A percentile compares a stretch with the other conserved stretches of the same genome.
phyloP scores from a whole-genome alignment of 2,113 vertebrate species.

The Trinectes maculatus region DNA sequence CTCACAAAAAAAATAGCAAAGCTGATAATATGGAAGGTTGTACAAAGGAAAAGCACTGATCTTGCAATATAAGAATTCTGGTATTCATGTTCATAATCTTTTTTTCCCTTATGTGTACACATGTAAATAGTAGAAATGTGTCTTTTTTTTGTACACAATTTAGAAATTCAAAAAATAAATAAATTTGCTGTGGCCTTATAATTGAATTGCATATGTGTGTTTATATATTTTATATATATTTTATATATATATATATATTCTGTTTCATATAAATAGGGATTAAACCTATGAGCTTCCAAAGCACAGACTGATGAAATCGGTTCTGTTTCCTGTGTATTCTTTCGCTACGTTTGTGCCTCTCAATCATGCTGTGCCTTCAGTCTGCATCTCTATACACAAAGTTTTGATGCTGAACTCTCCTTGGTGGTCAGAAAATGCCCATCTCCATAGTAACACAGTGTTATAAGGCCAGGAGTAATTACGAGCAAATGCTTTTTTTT shows the following conservation, averaged over 20 bases:
- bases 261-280: slow-evolving; percentile 78
- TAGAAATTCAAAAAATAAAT: slow-evolving; percentile 87
- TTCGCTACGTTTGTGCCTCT: slow-evolving; percentile 62
- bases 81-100: slow-evolving; percentile 67
- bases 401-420: slow-evolving; percentile 69
- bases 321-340: slow-evolving; percentile 50
- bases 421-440: slow-evolving; percentile 75
- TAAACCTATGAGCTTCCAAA: slow-evolving; percentile 56
- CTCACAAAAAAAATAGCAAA: slow-evolving; percentile 69
- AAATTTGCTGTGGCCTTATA: slow-evolving; percentile 80
- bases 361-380: slow-evolving; percentile 53
- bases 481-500: slow-evolving; percentile 42
- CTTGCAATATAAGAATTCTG: slow-evolving; percentile 67
- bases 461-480: slow-evolving; percentile 68
- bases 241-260: slow-evolving; percentile 67
- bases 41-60: slow-evolving; percentile 62
- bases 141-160: slow-evolving; percentile 80
- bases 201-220: slow-evolving; percentile 75
- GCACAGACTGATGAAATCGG: slow-evolving; percentile 68
- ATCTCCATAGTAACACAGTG: slow-evolving; percentile 77
- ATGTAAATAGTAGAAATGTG: slow-evolving; percentile 76
- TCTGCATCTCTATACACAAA: slow-evolving; percentile 74
- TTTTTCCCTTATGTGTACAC: slow-evolving; percentile 78
- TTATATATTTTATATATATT: slow-evolving; percentile 52
- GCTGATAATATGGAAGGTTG: slow-evolving; percentile 71